Conservation (phyloP, 37 sponge, comb jelly and placozoan species). For the Agelas oroides region DNA sequence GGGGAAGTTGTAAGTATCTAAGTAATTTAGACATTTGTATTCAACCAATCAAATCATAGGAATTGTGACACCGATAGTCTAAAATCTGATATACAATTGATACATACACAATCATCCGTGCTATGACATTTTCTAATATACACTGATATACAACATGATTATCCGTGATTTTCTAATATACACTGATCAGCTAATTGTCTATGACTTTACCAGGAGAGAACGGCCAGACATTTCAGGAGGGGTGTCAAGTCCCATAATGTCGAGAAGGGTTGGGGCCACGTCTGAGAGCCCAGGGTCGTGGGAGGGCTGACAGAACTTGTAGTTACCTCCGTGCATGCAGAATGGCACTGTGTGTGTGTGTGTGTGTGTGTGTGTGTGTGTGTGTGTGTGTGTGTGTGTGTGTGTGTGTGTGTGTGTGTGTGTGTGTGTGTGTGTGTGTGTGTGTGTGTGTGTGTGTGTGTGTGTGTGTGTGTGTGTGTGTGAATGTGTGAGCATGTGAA, state of each 20-base stretch:
- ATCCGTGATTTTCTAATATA: too few relatives aligned
- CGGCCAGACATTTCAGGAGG: constrained; percentile 92
- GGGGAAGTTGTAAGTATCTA: too few relatives aligned
- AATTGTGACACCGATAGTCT: too few relatives aligned
- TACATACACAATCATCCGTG: too few relatives aligned
- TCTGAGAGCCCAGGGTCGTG: constrained; percentile 86
- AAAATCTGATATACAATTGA: too few relatives aligned
- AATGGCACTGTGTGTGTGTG: constrained; percentile 85
- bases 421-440: constrained; percentile 47
- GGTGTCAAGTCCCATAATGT: constrained; percentile 83
- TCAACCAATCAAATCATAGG: too few relatives aligned
- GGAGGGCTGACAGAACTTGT: constrained; percentile 23
- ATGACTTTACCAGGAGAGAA: constrained; percentile 63
- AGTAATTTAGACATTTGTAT: too few relatives aligned
- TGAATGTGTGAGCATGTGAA: background rate
- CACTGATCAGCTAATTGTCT: background rate
- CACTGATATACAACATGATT: too few relatives aligned
- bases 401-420: constrained; percentile 43
- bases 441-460: constrained; percentile 47
- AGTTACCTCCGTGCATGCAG: constrained; percentile 75
- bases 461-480: constrained; percentile 35
- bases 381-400: constrained; percentile 35
- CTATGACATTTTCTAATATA: too few relatives aligned
- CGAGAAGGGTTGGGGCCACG: constrained; percentile 92
- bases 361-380: constrained; percentile 47